phyloP scores from a whole-genome alignment of 2,888 invertebrate genomes.

The Yponomeuta malinellus region DNA sequence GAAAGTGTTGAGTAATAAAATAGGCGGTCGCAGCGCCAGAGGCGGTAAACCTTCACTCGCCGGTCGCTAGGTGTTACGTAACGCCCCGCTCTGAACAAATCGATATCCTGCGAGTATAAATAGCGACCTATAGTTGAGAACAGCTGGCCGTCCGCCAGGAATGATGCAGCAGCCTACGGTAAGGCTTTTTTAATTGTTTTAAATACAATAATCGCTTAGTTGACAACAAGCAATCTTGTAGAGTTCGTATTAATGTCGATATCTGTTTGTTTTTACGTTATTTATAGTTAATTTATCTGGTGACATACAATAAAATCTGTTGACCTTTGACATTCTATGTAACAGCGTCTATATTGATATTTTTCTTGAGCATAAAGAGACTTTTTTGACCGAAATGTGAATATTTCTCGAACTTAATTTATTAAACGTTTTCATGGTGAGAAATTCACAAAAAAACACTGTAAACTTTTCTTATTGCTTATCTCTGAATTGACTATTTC shows the following conservation, averaged over 20 bases:
- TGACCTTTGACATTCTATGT: not conserved
- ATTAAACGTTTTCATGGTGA: too few relatives aligned
- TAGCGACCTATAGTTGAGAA: slow-evolving; percentile 60
- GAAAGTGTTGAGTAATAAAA: not conserved
- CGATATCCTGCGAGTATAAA: slow-evolving; percentile 66
- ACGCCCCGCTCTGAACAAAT: slow-evolving; percentile 59
- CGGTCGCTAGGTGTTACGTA: slow-evolving; percentile 61
- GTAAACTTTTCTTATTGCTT: too few relatives aligned
- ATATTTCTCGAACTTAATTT: too few relatives aligned
- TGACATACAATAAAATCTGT: not conserved
- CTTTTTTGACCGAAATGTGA: too few relatives aligned
- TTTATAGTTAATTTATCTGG: not conserved
- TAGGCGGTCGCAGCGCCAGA: slow-evolving; percentile 29
- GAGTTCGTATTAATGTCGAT: not conserved
- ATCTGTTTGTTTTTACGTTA: not conserved
- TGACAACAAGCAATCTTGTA: too few relatives aligned
- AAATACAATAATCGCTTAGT: not conserved
- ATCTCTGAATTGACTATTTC: too few relatives aligned
- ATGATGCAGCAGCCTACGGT: slow-evolving; percentile 68
- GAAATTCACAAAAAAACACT: too few relatives aligned
- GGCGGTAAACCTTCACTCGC: slow-evolving; percentile 44
- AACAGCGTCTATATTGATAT: not conserved
- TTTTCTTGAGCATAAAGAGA: not conserved
- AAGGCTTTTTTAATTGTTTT: slow-evolving; percentile 29
- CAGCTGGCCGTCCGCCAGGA: slow-evolving; percentile 63